Conservation (phyloP, 2,888 invertebrate genomes). For the Gisinianus flammeolus region DNA sequence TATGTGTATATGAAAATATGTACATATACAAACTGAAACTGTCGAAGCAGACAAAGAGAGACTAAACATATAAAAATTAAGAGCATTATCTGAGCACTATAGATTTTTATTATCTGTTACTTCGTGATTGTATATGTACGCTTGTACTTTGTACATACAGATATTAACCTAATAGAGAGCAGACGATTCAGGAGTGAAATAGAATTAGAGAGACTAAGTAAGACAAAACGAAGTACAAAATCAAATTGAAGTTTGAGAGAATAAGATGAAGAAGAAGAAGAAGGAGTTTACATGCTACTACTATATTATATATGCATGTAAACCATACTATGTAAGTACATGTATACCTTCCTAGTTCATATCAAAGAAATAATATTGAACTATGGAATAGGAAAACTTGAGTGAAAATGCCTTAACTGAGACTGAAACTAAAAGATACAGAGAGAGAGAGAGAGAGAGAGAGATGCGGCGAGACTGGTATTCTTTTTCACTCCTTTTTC, state of each 20-base stretch:
- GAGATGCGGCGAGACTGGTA: constrained; percentile 27
- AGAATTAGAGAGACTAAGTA: constrained; percentile 25
- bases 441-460: constrained; percentile 8
- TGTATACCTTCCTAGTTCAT: no score
- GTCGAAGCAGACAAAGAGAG: neutral
- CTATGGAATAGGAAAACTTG: neutral
- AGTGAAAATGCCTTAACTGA: constrained; percentile 1
- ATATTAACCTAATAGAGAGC: neutral
- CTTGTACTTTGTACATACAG: neutral
- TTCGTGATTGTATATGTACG: neutral
- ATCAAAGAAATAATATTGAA: neutral
- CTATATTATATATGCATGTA: no score
- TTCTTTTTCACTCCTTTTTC: constrained; percentile 24
- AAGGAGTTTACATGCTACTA: no score
- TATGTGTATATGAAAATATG: neutral
- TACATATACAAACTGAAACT: no score
- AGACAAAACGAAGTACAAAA: constrained; percentile 5
- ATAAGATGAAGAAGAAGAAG: neutral
- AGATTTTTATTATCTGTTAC: neutral
- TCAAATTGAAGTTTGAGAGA: neutral
- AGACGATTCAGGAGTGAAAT: constrained; percentile 18
- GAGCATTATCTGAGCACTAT: neutral
- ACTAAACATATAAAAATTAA: neutral
- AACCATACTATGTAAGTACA: no score
- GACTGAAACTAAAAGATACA: neutral